Evolutionary conservation across 1,140 invertebrate genomes (phyloP), one percentile per base, ranked within the genome.

Genomic region (Chymomyza costata): DNA sequence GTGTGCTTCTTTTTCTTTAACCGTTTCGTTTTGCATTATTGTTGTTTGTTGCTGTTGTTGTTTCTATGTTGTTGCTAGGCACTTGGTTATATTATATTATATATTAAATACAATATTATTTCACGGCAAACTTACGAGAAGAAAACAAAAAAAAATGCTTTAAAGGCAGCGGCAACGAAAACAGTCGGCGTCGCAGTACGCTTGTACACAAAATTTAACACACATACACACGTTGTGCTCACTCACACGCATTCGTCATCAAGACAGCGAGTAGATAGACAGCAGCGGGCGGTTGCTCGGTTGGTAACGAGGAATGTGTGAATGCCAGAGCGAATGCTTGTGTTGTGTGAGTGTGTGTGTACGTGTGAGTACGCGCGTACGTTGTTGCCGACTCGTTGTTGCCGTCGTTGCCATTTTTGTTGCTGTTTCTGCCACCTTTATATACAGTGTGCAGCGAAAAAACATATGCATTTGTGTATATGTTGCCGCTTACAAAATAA

Each of bases 181-280:
- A 34, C 19, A 60, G 30, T n/a, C n/a, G 46, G 17, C 37, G 17
- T 43, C 15, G 21, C 49, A 37, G 32, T 19, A 64, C 11, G 39
- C 28, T 44, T 34, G 51, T 18, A 31, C 16, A 43, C 15, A 14
- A 50, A 51, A 21, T 21, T 11, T 37, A 37, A 44, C 14, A 10
- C 6, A 11, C 18, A 39, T 31, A 19, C 15, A 48, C 16, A 41
- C 43, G 39, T 44, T 39, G 16, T 40, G 53, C 56, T 61, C 56
- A 61, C 65, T 67, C 64, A 67, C 63, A 67, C 65, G 51, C 45
- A 71, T 71, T 61, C 61, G 67, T 66, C 64, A 71, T 71, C 67
- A 58, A 30, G 67, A 53, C 58, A 67, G 61, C 57, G 51, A 61
- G 41, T 55, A 32, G 19, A n/a, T n/a, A n/a, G n/a, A n/a, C 49